Percentiles rank a stretch among this genome's conserved stretches.
Conservation (phyloP, 2,797 vertebrate genomes). For the Champsocephalus esox region DNA sequence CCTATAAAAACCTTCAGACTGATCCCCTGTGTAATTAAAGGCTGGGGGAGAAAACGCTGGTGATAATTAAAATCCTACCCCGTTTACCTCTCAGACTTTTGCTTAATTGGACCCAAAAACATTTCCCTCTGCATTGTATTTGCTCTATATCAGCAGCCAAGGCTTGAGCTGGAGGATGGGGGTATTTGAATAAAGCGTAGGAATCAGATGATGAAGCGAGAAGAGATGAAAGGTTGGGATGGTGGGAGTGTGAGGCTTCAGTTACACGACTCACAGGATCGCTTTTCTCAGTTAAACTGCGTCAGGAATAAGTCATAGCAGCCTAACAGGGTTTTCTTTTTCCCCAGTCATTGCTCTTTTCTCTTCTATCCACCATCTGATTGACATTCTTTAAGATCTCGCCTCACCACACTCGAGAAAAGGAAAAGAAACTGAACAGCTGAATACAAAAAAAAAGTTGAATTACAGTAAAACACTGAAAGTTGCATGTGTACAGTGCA, state of each 20-base stretch:
- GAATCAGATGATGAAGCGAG: slow-evolving; percentile 63
- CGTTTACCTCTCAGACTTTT: slow-evolving; percentile 32
- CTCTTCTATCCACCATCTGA: slow-evolving; percentile 35
- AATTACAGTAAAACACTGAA: slow-evolving; percentile 46
- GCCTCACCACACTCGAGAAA: slow-evolving; percentile 23
- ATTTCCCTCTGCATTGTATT: slow-evolving; percentile 47
- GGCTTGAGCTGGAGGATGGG: slow-evolving; percentile 40
- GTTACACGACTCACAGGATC: slow-evolving; percentile 53
- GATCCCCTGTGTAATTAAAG: slow-evolving; percentile 76
- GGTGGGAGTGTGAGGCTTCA: slow-evolving; percentile 70
- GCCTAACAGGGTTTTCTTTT: slow-evolving; percentile 45
- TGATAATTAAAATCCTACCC: slow-evolving; percentile 73
- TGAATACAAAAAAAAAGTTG: slow-evolving; percentile 39
- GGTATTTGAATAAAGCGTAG: slow-evolving; percentile 75
- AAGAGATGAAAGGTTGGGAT: slow-evolving; percentile 72
- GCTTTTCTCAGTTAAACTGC: slow-evolving; percentile 53
- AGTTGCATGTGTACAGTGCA: slow-evolving; percentile 40
- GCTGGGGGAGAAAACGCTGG: slow-evolving; percentile 68
- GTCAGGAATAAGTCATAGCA: slow-evolving; percentile 69
- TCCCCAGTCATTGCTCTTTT: slow-evolving; percentile 45
- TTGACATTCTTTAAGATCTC: slow-evolving; percentile 58
- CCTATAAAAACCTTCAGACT: slow-evolving; percentile 76
- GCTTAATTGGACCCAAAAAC: slow-evolving; percentile 53
- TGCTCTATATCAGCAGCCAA: slow-evolving; percentile 28
- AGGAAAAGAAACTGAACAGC: slow-evolving; percentile 31